Evolutionary conservation across 2,113 vertebrate genomes (phyloP), one percentile per base, ranked within the genome.

Genomic region (Trachemys scripta): DNA sequence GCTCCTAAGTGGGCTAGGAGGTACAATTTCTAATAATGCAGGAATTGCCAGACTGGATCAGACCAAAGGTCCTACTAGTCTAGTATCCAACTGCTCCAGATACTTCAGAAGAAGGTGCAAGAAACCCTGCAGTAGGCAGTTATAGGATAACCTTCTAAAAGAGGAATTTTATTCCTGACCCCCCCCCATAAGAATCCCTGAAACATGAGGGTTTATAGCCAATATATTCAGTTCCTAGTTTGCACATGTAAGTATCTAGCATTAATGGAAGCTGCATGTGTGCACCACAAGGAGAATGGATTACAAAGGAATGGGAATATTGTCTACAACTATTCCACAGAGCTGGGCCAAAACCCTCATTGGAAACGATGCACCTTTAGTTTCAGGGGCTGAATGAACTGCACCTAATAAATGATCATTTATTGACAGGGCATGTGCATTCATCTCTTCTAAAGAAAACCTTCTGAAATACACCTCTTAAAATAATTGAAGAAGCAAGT

Each of bases 381-480:
- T 78, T 69, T 49, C 57, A 80, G 47, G 85, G 76, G 88, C 49
- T 19, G 57, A 90, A 56, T 2, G 80, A 75, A 19, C 0, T 0
- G 81, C 10, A 94, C 85, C 89, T 85, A 96, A 88, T 31, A 29
- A 50, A 92, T 19, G 10, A 57, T 84, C 92, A 83, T 79, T 93
- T 92, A 54, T 2, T 53, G 62, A 54, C 92, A 76, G 45, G 92
- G 90, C 24, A 93, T 22, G 17, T 25, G 79, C 78, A 54, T 87
- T 93, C 91, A 75, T 42, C 85, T 93, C 96, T 95, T 93, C 47
- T 45, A 95, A 89, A 90, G 95, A 84, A 76, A 97, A 84, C 91
- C 94, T 97, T 95, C 95, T 50, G 78, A 89, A 91, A 95, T 0
- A 93, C 42, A 76, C 59, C 90, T 84, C 76, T 87, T 80, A 94